Base-by-base conservation (phyloP, 2,888 invertebrate genomes). In the Hydraecia micacea region DNA sequence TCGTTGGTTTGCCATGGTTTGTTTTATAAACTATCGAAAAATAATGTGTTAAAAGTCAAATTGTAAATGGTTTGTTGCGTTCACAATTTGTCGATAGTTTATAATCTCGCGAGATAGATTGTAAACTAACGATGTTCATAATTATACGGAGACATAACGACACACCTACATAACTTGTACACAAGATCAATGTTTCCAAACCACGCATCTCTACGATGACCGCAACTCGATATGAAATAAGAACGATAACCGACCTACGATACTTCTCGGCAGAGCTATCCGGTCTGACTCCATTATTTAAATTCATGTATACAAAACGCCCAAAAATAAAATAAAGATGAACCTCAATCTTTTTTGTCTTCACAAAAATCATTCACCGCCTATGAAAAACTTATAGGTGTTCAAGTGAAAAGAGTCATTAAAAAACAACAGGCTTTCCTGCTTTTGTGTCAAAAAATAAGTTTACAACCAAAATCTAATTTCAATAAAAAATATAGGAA, bases 171-270 rank as follows among this genome's bases (percentile, higher is more conserved):
- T n/a, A 49, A 77, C 18, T 60, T 49, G 13, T 32, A 67, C 28
- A 62, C 42, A 62, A 81, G 42, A 60, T 70, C 55, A 60, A 80
- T 28, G 60, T 69, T 69, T 70, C 46, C 32, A 66, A 75, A 68
- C 39, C 39, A 65, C 58, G 11, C 39, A 72, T 65, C 72, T 71
- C 49, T 25, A 52, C 21, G 65, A 42, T 76, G 83, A 73, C 83
- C 86, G 76, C 42, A 73, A 55, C 42, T 73, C n/a, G 28, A 62
- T 60, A 65, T 49, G 15, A 65, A 74, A 85, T 73, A 66, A 68
- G 60, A 73, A 86, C 83, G 83, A 86, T 83, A 73, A 73, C 77
- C 68, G 72, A 76, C 83, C 77, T 66, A 76, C 60, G 42, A 68
- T 72, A 60, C 63, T 71, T 63, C 63, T 68, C 52, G n/a, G 8